Conservation (phyloP, 2,113 vertebrate species). For the Colossoma macropomum region DNA sequence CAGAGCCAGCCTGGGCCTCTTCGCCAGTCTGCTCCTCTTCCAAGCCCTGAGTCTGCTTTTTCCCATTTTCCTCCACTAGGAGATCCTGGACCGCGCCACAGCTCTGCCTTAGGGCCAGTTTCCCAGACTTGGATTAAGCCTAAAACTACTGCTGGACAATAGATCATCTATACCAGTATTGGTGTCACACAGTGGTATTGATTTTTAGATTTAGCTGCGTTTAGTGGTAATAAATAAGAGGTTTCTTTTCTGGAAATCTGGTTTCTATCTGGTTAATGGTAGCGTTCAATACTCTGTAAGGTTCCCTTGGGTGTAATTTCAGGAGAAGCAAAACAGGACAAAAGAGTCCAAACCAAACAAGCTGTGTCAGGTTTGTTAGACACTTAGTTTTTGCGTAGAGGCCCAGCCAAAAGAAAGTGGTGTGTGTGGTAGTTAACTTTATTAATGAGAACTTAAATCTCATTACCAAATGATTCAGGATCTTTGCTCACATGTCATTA, state of each 20-base stretch:
- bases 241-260: background rate
- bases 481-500: too few relatives aligned
- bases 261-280: background rate
- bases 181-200: background rate
- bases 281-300: background rate
- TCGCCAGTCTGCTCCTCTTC: background rate
- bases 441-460: too few relatives aligned
- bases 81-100: background rate
- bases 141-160: background rate
- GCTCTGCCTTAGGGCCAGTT: background rate
- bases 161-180: background rate
- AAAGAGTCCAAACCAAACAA: background rate
- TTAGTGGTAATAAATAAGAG: background rate
- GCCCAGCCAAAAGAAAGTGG: background rate
- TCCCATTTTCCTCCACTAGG: background rate
- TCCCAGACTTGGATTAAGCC: background rate
- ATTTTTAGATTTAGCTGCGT: background rate
- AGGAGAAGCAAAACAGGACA: background rate
- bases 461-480: too few relatives aligned
- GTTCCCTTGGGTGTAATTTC: background rate
- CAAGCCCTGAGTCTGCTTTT: conserved; percentile 6
- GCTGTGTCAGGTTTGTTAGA: background rate
- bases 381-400: background rate
- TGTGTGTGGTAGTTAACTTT: background rate
- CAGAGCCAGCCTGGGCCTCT: conserved; percentile 29